Percentiles rank a stretch among this genome's conserved stretches.
Evolutionary conservation across 1,140 invertebrate species (phyloP).

Genomic region (Neuroterus valhalla): DNA sequence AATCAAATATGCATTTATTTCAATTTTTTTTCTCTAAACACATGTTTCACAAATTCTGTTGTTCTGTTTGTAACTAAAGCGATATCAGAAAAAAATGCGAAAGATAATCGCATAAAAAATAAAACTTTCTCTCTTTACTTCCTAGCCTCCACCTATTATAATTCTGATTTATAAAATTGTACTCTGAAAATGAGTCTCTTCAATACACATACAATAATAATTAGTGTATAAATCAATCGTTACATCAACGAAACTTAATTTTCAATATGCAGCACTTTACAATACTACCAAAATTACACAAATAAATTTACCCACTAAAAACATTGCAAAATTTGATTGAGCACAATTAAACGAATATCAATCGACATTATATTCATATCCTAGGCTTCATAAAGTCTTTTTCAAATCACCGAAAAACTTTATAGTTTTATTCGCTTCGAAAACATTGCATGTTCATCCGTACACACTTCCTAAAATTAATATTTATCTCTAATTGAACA

Average conservation of each 20-base stretch:
- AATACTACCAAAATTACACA: not conserved
- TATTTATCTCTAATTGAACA: constrained; percentile 21
- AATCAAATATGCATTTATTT: no score
- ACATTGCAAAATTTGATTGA: constrained; percentile 26
- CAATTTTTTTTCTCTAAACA: no score
- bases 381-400: constrained; percentile 26
- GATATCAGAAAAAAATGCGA: no score
- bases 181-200: not conserved
- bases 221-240: constrained; percentile 10
- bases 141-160: no score
- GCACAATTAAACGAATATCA: constrained; percentile 8
- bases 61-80: no score
- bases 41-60: no score
- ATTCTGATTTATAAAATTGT: not conserved
- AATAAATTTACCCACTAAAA: not conserved
- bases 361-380: constrained; percentile 17
- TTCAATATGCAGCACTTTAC: not conserved
- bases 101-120: no score
- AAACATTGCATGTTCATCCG: constrained; percentile 13
- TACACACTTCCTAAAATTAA: constrained; percentile 37
- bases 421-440: constrained; percentile 30
- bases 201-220: not conserved
- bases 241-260: constrained; percentile 19
- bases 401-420: constrained; percentile 25
- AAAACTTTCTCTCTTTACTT: no score